Conservation (phyloP, 2,113 vertebrate genomes). For the Ancistrus triradiatus region DNA sequence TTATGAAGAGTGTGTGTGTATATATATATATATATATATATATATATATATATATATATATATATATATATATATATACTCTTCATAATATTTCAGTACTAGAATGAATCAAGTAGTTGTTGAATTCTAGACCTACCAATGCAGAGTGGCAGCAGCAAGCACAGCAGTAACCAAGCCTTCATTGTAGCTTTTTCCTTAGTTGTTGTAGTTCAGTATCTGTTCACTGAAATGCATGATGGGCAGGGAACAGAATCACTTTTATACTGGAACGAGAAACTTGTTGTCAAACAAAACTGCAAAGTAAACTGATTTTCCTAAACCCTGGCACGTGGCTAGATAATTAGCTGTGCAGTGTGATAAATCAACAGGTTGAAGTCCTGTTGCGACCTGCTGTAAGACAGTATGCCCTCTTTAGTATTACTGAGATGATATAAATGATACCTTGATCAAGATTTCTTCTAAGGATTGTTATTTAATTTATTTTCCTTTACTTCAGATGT, state of each 20-base stretch:
- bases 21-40: too few relatives aligned
- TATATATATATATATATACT: too few relatives aligned
- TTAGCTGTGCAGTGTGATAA: not conserved
- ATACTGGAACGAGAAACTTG: constrained; percentile 6
- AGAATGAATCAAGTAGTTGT: too few relatives aligned
- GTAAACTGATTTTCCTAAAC: constrained; percentile 12
- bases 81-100: too few relatives aligned
- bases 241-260: constrained; percentile 14
- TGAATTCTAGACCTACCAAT: constrained; percentile 25
- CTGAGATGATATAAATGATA: too few relatives aligned
- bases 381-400: too few relatives aligned
- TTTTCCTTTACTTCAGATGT: too few relatives aligned
- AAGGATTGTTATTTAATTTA: too few relatives aligned
- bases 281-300: constrained; percentile 18
- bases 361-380: not conserved
- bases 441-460: too few relatives aligned
- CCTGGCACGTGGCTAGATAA: not conserved
- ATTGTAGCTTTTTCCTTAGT: constrained; percentile 28
- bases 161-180: constrained; percentile 44
- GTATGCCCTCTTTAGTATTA: too few relatives aligned
- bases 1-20: too few relatives aligned
- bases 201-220: not conserved
- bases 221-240: not conserved
- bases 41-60: too few relatives aligned
- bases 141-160: constrained; percentile 50